These are phyloP conservation scores for Protomyctophum bolini DNA, from an alignment of 2,113 vertebrate species.

Conservation along the genomic window DNA sequence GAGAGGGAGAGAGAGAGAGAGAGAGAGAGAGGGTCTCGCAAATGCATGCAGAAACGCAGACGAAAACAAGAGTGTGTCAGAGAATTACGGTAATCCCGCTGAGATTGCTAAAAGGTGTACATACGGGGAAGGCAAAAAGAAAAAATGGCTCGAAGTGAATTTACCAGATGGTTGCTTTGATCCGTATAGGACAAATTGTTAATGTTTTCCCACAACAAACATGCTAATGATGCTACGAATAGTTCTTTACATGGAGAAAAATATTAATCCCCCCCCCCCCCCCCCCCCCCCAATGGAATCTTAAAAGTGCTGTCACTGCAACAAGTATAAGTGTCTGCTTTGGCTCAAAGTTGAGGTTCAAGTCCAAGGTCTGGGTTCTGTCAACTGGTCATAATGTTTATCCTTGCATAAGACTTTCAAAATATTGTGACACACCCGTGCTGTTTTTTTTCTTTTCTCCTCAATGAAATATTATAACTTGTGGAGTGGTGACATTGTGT, in stretches of 20 bases:
- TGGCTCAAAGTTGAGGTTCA: slow-evolving; percentile 51
- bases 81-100: slow-evolving; percentile 63
- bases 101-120: slow-evolving; percentile 62
- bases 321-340: slow-evolving; percentile 55
- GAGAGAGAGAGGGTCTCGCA: slow-evolving; percentile 49
- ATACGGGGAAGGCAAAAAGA: slow-evolving; percentile 46
- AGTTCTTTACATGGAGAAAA: slow-evolving; percentile 56
- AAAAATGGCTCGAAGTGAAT: slow-evolving; percentile 16
- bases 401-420: slow-evolving; percentile 55
- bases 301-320: slow-evolving; percentile 59
- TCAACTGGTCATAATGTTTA: slow-evolving; percentile 70
- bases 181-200: slow-evolving; percentile 45
- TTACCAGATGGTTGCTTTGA: slow-evolving; percentile 67
- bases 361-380: slow-evolving; percentile 67
- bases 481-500: slow-evolving; percentile 50
- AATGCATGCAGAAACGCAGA: slow-evolving; percentile 64
- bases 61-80: slow-evolving; percentile 46
- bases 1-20: no score
- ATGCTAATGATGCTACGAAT: slow-evolving; percentile 62
- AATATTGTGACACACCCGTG: slow-evolving; percentile 42
- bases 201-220: slow-evolving; percentile 54
- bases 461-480: slow-evolving; percentile 51
- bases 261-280: slow-evolving; percentile 52
- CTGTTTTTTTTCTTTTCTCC: slow-evolving; percentile 4
- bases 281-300: slow-evolving; percentile 7